A percentile compares a stretch with the other conserved stretches of the same genome.
These are phyloP conservation scores for Stegodyphus dumicola DNA, from an alignment of 1,140 invertebrate species.

Conservation along the genomic window DNA sequence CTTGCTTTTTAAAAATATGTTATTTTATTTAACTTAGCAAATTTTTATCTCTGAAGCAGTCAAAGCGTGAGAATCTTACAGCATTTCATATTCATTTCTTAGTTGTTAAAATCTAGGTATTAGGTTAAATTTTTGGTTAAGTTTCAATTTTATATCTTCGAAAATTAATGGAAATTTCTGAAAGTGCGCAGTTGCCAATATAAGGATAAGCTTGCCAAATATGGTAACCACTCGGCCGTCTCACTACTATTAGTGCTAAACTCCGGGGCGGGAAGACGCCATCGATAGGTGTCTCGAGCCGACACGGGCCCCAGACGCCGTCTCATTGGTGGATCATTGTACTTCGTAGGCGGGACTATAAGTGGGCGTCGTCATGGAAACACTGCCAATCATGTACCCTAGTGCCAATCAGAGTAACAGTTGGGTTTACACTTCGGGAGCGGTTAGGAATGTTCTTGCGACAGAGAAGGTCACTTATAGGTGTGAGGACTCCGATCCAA, in stretches of 20 bases:
- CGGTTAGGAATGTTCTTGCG: constrained; percentile 35
- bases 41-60: no score
- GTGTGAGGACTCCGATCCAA: constrained; percentile 36
- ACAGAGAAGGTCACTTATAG: constrained; percentile 57
- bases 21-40: no score
- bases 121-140: not conserved
- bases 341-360: constrained; percentile 44
- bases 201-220: constrained; percentile 16
- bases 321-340: constrained; percentile 56
- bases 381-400: constrained; percentile 53
- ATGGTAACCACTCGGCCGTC: constrained; percentile 4
- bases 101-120: not conserved
- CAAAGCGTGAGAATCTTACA: no score
- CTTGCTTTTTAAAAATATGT: no score
- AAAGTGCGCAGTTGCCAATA: not conserved
- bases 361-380: constrained; percentile 53
- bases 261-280: constrained; percentile 58
- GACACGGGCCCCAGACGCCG: constrained; percentile 42
- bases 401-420: constrained; percentile 53
- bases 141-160: not conserved
- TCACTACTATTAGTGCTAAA: constrained; percentile 61
- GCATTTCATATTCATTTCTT: no score
- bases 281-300: constrained; percentile 61
- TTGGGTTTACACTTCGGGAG: constrained; percentile 43
- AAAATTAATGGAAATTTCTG: not conserved